Evolutionary conservation across 1,140 invertebrate species (phyloP), one percentile per base, ranked within the genome.

Genomic region (Tetramorium simillimum): DNA sequence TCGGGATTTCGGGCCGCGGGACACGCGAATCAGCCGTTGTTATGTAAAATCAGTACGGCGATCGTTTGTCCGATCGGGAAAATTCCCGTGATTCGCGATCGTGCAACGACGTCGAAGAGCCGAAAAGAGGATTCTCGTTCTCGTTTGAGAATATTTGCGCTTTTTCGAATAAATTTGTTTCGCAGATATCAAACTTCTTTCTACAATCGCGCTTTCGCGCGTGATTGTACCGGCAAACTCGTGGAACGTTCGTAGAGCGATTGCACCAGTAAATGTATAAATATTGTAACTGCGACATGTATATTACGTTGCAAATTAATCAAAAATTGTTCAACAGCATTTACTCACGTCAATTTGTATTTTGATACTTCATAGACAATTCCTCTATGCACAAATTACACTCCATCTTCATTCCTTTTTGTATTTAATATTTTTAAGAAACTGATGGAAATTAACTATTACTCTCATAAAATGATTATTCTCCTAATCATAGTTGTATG

Each of bases 171-270:
- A 63, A 53, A 81, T 10, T 37, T 60, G 43, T 21, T 70, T 56
- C 16, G 51, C 2, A 51, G 49, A 73, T 84, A 84, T 84, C 24
- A 73, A 75, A 82, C 21, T 37, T 60, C 69, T 84, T 33, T 84
- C 24, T 60, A 84, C 80, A 84, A 84, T 84, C 80, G 80, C 69
- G 24, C 53, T 73, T 75, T 43, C 53, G 80, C 53, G 69, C 51
- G 24, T 84, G 80, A 84, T 84, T 84, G 80, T 84, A 60, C 80
- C 80, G 69, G 80, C 80, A 84, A 14, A 73, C 69, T 84, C 80
- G 80, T 84, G 53, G 6, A 82, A 73, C 67, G 51, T 82, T 60
- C 67, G 53, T 18, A 33, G 67, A 84, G 69, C 80, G 80, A 84
- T 37, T 73, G 80, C 69, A 84, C 40, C 53, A 75, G 14, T 24